Percentiles rank a stretch among this genome's conserved stretches.
phyloP scores from a whole-genome alignment of 2,888 invertebrate genomes.

The Eurois occulta region DNA sequence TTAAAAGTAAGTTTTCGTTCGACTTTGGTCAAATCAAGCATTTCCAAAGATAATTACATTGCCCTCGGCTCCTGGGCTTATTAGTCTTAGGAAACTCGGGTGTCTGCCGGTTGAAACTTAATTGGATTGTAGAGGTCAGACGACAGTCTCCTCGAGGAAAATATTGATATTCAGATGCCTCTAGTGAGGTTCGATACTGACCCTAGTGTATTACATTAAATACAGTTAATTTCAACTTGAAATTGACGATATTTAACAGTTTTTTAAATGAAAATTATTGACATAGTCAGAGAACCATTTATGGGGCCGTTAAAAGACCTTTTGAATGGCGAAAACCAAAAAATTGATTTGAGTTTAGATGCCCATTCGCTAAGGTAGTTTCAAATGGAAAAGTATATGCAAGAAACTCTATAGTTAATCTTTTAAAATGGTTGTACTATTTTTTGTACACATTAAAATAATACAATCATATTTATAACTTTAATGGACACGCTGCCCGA shows the following conservation, averaged over 20 bases:
- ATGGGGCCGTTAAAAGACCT: neutral
- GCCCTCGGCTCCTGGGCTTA: neutral
- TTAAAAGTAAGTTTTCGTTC: neutral
- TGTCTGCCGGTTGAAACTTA: constrained; percentile 32
- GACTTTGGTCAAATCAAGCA: neutral
- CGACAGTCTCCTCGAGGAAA: constrained; percentile 13
- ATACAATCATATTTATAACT: neutral
- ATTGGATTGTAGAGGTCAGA: constrained; percentile 47
- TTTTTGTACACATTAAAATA: neutral
- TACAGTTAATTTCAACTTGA: neutral
- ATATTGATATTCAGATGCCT: constrained; percentile 22
- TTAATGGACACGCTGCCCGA: neutral
- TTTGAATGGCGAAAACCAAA: neutral
- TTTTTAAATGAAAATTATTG: neutral
- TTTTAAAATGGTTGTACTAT: neutral
- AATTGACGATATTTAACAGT: neutral
- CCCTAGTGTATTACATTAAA: neutral
- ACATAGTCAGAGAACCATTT: neutral
- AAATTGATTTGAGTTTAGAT: neutral
- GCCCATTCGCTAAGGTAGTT: neutral
- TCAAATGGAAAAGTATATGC: neutral
- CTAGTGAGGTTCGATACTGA: neutral
- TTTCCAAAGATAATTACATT: constrained; percentile 17
- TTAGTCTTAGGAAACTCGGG: constrained; percentile 19
- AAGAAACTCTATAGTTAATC: neutral